Base-by-base conservation (phyloP, 1,140 invertebrate species). In the Calycopis cecrops region DNA sequence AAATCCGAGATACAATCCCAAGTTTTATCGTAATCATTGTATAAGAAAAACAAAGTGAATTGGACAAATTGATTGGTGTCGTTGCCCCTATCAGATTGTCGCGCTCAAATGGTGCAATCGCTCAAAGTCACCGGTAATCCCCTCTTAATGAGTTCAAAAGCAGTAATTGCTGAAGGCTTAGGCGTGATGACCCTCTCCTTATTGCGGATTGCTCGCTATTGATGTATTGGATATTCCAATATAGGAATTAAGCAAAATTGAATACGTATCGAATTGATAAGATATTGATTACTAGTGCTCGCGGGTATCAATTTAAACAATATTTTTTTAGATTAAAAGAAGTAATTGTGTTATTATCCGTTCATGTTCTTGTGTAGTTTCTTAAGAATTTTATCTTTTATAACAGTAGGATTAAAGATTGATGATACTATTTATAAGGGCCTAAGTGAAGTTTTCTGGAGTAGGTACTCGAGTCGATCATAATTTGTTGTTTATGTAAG, bases 121-220 rank as follows among this genome's bases (percentile, higher is more conserved):
- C 65, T 83, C 77, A 83, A 73, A 80, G 74, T 83, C 77, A 73
- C 67, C 65, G 71, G 62, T 83, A 79, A 83, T 83, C 77, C 74
- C 57, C 56, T 63, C 69, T 69, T 77, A 83, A 83, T 79, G 77
- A 83, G 72, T 79, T 79, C 75, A 73, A 77, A 76, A 76, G 71
- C 67, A 71, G 65, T 65, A 74, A 82, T 79, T 73, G 73, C 73
- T 69, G 57, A 67, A 61, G 63, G 63, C 63, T 76, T 76, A 75
- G 56, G 59, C 56, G 57, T 48, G 50, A 38, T 62, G 63, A 62
- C 63, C 63, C 63, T 47, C 48, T 49, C 52, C 42, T 37, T 16
- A 16, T 18, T 40, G 28, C 35, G 38, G 28, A 57, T 57, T 44
- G 28, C 12, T 37, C 33, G 48, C n/a, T 34, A 6, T 14, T 49